Conservation (phyloP, 2,888 invertebrate genomes). For the Acrocera orbiculus region DNA sequence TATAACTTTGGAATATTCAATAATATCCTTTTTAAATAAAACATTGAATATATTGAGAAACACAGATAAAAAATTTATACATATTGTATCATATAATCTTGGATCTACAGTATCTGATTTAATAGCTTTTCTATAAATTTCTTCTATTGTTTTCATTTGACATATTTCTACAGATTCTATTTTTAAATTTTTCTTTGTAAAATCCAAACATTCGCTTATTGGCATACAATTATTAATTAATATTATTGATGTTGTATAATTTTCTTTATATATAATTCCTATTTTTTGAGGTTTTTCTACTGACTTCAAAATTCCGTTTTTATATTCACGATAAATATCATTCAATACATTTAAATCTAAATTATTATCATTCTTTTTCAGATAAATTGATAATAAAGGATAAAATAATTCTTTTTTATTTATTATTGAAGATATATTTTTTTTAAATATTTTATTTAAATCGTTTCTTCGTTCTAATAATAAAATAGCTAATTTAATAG, state of each 20-base stretch:
- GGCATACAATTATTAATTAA: conserved; percentile 44
- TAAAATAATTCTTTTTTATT: conserved; percentile 45
- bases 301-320: conserved; percentile 42
- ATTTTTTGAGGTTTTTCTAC: conserved; percentile 53
- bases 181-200: conserved; percentile 42
- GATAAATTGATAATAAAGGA: conserved; percentile 38
- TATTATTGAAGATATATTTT: conserved; percentile 28
- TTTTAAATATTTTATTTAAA: conserved; percentile 6
- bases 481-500: conserved; percentile 38
- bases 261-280: conserved; percentile 43
- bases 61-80: conserved; percentile 37
- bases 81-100: conserved; percentile 21
- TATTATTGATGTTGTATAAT: conserved; percentile 38
- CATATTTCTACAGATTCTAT: conserved; percentile 41
- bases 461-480: conserved; percentile 33
- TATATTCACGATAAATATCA: conserved; percentile 40
- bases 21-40: conserved; percentile 33
- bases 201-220: conserved; percentile 35
- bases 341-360: conserved; percentile 33
- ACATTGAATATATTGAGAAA: conserved; percentile 34
- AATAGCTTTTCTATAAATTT: conserved; percentile 37
- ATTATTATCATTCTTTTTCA: conserved; percentile 20
- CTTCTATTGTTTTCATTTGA: conserved; percentile 38
- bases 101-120: conserved; percentile 18
- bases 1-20: conserved; percentile 23